Evolutionary conservation across 1,140 invertebrate species (phyloP).

Genomic region (Hetaerina americana): DNA sequence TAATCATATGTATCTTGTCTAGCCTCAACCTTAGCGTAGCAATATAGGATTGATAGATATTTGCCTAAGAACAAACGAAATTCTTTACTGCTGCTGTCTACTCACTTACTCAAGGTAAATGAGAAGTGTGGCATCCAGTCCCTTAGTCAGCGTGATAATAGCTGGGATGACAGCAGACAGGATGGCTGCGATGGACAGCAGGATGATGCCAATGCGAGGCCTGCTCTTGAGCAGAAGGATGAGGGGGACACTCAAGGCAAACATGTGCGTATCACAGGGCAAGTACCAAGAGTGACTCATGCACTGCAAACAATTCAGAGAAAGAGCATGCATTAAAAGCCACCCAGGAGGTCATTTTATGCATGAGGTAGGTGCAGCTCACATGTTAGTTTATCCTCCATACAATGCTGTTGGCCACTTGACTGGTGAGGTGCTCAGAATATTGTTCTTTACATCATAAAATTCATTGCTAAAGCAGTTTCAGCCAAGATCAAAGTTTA

Average conservation of each 20-base stretch:
- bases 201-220: constrained; percentile 13
- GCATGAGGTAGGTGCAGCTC: too few species aligned
- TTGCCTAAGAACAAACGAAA: background rate
- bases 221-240: constrained; percentile 33
- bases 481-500: too few species aligned
- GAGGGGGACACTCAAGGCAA: constrained; percentile 44
- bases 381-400: too few species aligned
- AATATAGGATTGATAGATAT: too few species aligned
- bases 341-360: too few species aligned
- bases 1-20: too few species aligned
- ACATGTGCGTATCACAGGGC: constrained; percentile 63
- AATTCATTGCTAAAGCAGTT: too few species aligned
- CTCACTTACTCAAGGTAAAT: constrained; percentile 34
- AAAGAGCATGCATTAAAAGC: too few species aligned
- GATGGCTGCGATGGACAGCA: constrained; percentile 20
- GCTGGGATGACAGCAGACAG: constrained; percentile 27
- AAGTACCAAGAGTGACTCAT: constrained; percentile 62
- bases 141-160: constrained; percentile 30
- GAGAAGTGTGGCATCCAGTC: constrained; percentile 31
- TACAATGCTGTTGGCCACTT: too few species aligned
- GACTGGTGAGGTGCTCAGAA: too few species aligned
- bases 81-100: background rate
- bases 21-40: too few species aligned
- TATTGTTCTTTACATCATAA: too few species aligned
- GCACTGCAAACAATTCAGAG: constrained; percentile 36